A percentile compares a stretch with the other conserved stretches of the same genome.
Evolutionary conservation across 2,113 vertebrate genomes (phyloP).

Genomic region (Heteronetta atricapilla): DNA sequence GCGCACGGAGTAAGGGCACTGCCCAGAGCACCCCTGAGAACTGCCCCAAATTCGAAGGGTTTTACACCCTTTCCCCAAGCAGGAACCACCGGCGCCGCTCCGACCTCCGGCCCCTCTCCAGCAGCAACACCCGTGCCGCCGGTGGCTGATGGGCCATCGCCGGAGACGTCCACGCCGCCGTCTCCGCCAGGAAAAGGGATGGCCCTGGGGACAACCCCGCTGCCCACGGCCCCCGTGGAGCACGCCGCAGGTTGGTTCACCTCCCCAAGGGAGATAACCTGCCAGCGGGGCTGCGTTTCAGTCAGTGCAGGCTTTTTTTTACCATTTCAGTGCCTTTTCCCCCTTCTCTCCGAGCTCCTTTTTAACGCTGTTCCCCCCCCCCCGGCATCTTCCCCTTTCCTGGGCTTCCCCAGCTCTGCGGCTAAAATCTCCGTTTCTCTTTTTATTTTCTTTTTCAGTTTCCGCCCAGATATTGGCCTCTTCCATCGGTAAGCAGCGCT

Average conservation of each 20-base stretch:
- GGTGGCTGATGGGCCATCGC: neutral
- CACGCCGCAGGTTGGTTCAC: neutral
- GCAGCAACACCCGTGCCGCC: neutral
- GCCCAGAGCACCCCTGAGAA: accelerated
- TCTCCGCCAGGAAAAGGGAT: neutral
- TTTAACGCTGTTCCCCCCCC: neutral
- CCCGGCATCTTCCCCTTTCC: neutral
- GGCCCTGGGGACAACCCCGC: neutral
- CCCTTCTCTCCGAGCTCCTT: neutral
- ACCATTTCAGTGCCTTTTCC: neutral
- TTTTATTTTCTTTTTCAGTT: neutral
- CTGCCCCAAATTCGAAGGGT: neutral
- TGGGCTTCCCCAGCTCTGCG: neutral
- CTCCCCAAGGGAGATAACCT: accelerated
- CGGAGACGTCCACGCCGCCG: neutral
- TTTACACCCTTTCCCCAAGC: neutral
- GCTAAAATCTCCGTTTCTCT: neutral
- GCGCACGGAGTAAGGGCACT: accelerated
- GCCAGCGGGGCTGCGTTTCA: accelerated
- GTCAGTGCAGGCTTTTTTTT: neutral
- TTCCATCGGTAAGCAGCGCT: neutral
- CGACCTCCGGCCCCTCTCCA: neutral
- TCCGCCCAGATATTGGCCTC: neutral
- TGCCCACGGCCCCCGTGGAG: accelerated
- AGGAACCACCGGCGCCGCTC: neutral